Evolutionary conservation across 2,888 invertebrate genomes (phyloP), one percentile per base, ranked within the genome.

Genomic region (Caenorhabditis sp.): DNA sequence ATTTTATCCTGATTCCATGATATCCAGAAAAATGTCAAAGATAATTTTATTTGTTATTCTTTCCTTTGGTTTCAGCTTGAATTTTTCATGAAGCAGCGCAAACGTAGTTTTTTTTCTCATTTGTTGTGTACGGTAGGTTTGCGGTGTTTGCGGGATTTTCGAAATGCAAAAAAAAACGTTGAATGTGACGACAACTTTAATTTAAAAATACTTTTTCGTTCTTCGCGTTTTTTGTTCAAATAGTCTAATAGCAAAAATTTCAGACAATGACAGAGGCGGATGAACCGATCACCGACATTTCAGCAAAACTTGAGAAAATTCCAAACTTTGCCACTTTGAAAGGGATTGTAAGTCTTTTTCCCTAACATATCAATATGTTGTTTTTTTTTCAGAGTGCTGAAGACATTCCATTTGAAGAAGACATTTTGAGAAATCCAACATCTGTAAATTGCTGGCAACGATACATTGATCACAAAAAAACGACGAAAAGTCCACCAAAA

Each of bases 391-490:
- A 90, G 90, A 89, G 89, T 72, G 95, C 96, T 88, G 95, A 96
- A 87, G 99, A 99, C 90, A 90, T 99, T 52, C 95, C 97, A 0
- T 99, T 95, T 88, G 99, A 99, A 89, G 99, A 99, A 89, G 99
- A 99, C 90, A 96, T 99, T 84, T 90, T 99, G 50, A 91, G 97
- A 76, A 99, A 99, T 90, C 95, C 97, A 0, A 97, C 93, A 89
- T 96, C 96, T 1, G 94, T 99, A 0, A 97, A 97, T 89, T 95
- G 97, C 88, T 99, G 99, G 99, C 91, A 96, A 64, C 92, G 99
- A 21, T 99, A 97, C 88, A 94, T 99, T 67, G 97, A 97, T 70
- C 95, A 97, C 88, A 95, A 97, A 88, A 94, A 94, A 88, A 92
- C 92, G 65, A 86, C 88, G 12, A 88, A 87, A 82, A 92, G 94